These are phyloP conservation scores for Lutjanus erythropterus DNA, from an alignment of 2,113 vertebrate species.

Conservation along the genomic window DNA sequence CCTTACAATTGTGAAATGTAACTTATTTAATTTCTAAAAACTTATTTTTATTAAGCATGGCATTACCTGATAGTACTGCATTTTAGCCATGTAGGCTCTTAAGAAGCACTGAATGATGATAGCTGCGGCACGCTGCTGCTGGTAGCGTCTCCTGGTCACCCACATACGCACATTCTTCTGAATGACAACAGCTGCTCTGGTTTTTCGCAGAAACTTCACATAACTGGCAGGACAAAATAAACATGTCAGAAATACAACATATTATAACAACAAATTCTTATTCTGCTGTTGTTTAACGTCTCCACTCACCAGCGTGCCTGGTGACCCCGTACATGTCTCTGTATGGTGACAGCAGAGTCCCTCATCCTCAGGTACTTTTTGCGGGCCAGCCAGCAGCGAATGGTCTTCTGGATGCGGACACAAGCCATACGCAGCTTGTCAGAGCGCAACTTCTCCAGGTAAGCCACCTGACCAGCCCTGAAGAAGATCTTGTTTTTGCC, in stretches of 20 bases:
- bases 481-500: conserved; percentile 99
- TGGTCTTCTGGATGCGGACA: conserved; percentile 96
- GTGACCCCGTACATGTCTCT: conserved; percentile 91
- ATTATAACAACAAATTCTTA: neutral
- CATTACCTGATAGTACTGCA: conserved; percentile 88
- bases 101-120: conserved; percentile 89
- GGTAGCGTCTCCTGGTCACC: conserved; percentile 83
- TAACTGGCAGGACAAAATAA: conserved; percentile 80
- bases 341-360: conserved; percentile 89
- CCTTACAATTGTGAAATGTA: neutral
- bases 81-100: conserved; percentile 89
- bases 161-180: conserved; percentile 93
- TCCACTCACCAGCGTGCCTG: conserved; percentile 92
- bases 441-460: conserved; percentile 95
- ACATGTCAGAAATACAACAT: neutral
- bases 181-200: conserved; percentile 89
- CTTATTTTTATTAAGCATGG: neutral
- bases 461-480: conserved; percentile 96
- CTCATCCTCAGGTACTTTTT: conserved; percentile 93
- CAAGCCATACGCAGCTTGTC: conserved; percentile 93
- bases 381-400: conserved; percentile 93
- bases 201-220: conserved; percentile 88
- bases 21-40: neutral
- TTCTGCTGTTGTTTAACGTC: neutral
- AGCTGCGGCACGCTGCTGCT: conserved; percentile 82